A percentile compares a stretch with the other conserved stretches of the same genome.
phyloP scores from a whole-genome alignment of 1,140 invertebrate genomes.

The Eueides isabella region DNA sequence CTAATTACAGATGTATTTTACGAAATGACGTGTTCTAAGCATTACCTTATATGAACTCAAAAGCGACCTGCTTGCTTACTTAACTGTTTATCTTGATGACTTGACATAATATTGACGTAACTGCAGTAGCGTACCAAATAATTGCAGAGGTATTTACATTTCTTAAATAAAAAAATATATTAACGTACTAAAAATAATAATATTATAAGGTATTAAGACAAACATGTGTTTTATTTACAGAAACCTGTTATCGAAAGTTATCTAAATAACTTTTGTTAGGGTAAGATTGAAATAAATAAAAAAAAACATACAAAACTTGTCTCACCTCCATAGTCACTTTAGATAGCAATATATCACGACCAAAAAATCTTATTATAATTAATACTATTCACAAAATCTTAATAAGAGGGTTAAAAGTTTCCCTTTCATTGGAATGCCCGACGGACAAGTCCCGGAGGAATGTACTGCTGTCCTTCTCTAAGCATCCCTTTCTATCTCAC shows the following conservation, averaged over 20 bases:
- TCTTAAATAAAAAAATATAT: neutral
- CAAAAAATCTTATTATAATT: constrained; percentile 52
- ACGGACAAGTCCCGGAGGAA: constrained; percentile 57
- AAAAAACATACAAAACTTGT: constrained; percentile 29
- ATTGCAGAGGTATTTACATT: neutral
- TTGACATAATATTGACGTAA: constrained; percentile 38
- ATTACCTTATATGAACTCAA: constrained; percentile 27
- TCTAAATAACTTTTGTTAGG: neutral
- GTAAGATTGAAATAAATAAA: neutral
- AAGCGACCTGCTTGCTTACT: constrained; percentile 55
- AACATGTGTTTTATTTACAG: neutral
- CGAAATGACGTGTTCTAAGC: neutral
- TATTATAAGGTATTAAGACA: neutral
- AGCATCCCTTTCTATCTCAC: constrained; percentile 49
- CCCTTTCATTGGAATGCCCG: constrained; percentile 67
- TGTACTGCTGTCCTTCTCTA: constrained; percentile 64
- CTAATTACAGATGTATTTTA: neutral
- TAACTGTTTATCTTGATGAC: constrained; percentile 58
- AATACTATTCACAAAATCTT: constrained; percentile 57
- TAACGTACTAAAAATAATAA: neutral
- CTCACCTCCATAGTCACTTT: constrained; percentile 44
- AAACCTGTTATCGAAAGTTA: neutral
- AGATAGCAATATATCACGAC: constrained; percentile 43
- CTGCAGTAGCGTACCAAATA: constrained; percentile 14
- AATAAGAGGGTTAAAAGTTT: constrained; percentile 68